Base-by-base conservation (phyloP, 2,113 vertebrate genomes). In the Atractosteus spatula region DNA sequence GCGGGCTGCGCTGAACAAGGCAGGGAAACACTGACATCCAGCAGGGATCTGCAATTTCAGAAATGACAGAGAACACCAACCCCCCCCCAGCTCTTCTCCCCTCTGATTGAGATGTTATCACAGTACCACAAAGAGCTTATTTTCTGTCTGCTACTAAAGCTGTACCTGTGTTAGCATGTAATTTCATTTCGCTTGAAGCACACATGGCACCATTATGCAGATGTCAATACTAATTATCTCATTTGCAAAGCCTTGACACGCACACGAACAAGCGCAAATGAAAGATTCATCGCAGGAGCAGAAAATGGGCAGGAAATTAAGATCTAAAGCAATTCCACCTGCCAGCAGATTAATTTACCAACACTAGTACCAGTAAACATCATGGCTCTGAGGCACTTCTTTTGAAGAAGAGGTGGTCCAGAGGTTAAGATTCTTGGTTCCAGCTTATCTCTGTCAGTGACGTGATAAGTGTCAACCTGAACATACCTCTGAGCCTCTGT, bases 181-280 rank as follows among this genome's bases (percentile, higher is more conserved):
- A 86, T 90, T 83, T 76, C 78, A 81, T 84, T 85, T 82, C 76
- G 86, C 83, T 81, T 67, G 74, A 81, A 80, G 81, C 85, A 80
- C 82, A 83, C 84, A 81, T 82, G 81, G 77, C 83, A 82, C 79
- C 80, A 84, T 83, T 84, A 84, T 82, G 82, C 81, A 71, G 76
- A 76, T 85, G 84, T 83, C 81, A 83, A 71, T 81, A 79, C 76
- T 81, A 77, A 82, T 82, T 82, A 86, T 85, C 43, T 66, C 41
- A 66, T 66, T 86, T n/a, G 12, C 72, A 73, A 78, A 84, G 84
- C 82, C 82, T 75, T 73, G 79, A 67, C 77, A 81, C 80, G 74
- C 55, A 82, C 81, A 81, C 80, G 69, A 59, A 13, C 57, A 59
- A 59, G n/a, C 57, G 2, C 5, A 10, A 1, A 10, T 51, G 47